Percentiles rank a stretch among this genome's conserved stretches.
Evolutionary conservation across 2,113 vertebrate species (phyloP).

Genomic region (Mungos mungo): DNA sequence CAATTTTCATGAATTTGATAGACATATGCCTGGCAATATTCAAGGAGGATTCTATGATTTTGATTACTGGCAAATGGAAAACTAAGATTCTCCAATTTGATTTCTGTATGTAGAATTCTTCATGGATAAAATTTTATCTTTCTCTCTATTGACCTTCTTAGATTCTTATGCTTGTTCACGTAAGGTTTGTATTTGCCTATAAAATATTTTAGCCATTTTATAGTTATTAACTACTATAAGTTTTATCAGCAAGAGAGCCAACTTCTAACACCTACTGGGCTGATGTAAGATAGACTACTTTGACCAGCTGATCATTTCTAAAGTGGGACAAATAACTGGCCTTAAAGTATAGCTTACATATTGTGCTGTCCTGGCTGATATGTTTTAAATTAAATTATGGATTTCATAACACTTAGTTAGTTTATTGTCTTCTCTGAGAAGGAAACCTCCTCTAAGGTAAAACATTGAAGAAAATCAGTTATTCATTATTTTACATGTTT

Average conservation of each 20-base stretch:
- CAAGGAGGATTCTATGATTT: background rate
- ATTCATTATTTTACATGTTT: background rate
- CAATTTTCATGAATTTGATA: background rate
- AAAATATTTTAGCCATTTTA: background rate
- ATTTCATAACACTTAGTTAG: background rate
- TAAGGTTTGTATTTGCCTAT: background rate
- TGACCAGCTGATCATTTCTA: background rate
- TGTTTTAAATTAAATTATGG: conserved; percentile 37
- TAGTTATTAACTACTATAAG: background rate
- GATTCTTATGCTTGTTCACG: background rate
- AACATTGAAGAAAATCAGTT: background rate
- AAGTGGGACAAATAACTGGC: background rate
- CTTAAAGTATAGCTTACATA: background rate
- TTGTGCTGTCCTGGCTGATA: background rate
- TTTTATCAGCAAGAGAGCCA: background rate
- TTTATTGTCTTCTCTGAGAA: background rate
- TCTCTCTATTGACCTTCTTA: background rate
- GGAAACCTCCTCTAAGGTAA: background rate
- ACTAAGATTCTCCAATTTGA: background rate
- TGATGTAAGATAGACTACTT: background rate
- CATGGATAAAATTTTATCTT: background rate
- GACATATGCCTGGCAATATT: background rate
- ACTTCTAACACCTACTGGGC: background rate
- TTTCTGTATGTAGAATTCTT: background rate
- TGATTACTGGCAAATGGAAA: background rate